Evolutionary conservation across 2,888 invertebrate genomes (phyloP), one percentile per base, ranked within the genome.

Genomic region (Drosophila rellima): DNA sequence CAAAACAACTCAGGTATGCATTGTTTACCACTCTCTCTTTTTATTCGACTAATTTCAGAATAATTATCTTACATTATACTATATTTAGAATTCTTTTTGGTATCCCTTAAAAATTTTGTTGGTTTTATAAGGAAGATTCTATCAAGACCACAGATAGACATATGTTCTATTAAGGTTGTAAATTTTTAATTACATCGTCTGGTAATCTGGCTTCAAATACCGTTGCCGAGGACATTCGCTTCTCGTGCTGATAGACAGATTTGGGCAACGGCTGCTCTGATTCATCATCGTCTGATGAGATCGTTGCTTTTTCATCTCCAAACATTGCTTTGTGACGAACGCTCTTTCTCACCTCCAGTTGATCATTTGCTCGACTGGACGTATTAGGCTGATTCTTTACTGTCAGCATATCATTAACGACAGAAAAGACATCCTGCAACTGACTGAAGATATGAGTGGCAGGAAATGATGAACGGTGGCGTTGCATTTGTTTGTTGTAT

Each of bases 1-100:
- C 17, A 97, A 97, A 92, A 97, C 98, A 0, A 97, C 97, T 0
- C 95, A 96, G 91, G 93, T 92, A 48, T 44, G 61, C 15, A 26
- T 2, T 40, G 45, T 33, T 56, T 26, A 26, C 15, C 37, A 15
- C 7, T 8, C 15, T 8, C 3, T 15, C 3, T 37, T 8, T 15
- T 6, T 15, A 13, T 33, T 33, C 33, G 33, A 5, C 13, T n/a
- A n/a, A n/a, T n/a, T n/a, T n/a, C n/a, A n/a, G n/a, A n/a, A n/a
- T n/a, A n/a, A n/a, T n/a, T n/a, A n/a, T n/a, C n/a, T 23, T 23
- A 3, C 3, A 26, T 26, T 0, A 26, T 26, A n/a, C 7, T 26
- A 26, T 7, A 7, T 26, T 26, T 1, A 26, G 7, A 2, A 2
- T 26, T 7, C 7, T 26, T 7, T 26, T 7, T 26, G 7, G 26